Base-by-base conservation (phyloP, 2,113 vertebrate genomes). In the Odontesthes bonariensis region DNA sequence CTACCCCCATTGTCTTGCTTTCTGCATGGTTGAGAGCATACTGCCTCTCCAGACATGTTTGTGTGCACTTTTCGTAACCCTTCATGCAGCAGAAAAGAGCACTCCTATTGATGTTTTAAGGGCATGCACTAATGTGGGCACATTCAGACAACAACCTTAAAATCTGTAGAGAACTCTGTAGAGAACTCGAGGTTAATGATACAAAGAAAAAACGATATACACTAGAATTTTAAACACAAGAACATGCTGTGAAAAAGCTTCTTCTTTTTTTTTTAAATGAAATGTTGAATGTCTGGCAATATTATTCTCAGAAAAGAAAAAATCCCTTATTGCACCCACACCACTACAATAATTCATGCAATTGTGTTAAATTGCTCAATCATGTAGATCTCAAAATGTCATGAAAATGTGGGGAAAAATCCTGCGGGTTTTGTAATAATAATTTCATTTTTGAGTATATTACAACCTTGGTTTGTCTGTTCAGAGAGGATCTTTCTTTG, bases 91-190 rank as follows among this genome's bases (percentile, higher is more conserved):
- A 84, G 79, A 86, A 82, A 79, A 78, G 68, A 86, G 74, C 58
- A 72, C 78, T 79, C 62, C 73, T 82, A 88, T 86, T 84, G 84
- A 87, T 85, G 66, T 84, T 79, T 72, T 46, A 31, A 69, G 46
- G 77, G 11, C 71, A 53, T 53, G 69, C 49, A 42, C 59, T 65
- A 68, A 90, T 90, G 68, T 52, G 72, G 63, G 65, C 4, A 7
- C 60, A 73, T 68, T 81, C 69, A 75, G 42, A 70, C 59, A 56
- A 64, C 64, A 79, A n/a, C 77, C 55, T 73, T 74, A 56, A 75
- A 66, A 56, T 61, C 64, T 79, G 42, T 46, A 61, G 59, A 84
- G 3, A 3, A 27, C 27, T 27, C 27, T 27, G n/a, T n/a, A n/a
- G n/a, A n/a, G 69, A 83, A 56, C 33, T 52, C 16, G 23, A 70